Base-by-base conservation (phyloP, 2,888 invertebrate genomes). In the Stictocephala bisonia region DNA sequence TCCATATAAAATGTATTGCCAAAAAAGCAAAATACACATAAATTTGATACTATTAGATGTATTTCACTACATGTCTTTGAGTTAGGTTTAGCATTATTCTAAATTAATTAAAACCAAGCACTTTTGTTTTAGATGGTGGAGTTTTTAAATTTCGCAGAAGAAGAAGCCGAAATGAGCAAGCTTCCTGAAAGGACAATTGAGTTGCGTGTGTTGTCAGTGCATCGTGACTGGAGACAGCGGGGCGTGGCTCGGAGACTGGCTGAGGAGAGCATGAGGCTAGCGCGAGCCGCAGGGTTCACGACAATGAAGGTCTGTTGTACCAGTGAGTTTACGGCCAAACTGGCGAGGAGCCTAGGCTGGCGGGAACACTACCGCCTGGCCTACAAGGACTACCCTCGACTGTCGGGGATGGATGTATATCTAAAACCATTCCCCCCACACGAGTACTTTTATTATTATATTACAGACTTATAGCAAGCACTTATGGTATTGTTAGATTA, bases 301-400 rank as follows among this genome's bases (percentile, higher is more conserved):
- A 27, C 58, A 13, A 44, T 71, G 44, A 71, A 53, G 26, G 15
- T 58, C 13, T 58, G 70, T 26, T 71, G 70, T 15, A 58, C 58
- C 20, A 71, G 58, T 53, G 70, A 71, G 31, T 71, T 41, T 26
- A 58, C 70, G 7, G 70, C 70, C 58, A 71, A 26, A 40, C 58
- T 71, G 27, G 70, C 22, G 11, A 24, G 48, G 22, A 26, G 35
- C 13, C 18, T 71, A 20, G 58, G 58, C 20, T 71, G 56, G 56
- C 24, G 31, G 44, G 56, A 71, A 41, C 40, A 58, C 13, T 71
- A 71, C 44, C 26, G 48, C 7, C 22, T 71, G 15, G 41, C 56
- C 18, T 71, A 71, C 58, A 18, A 11, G 7, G 70, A 71, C 44
- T 71, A 71, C 70, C 44, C 64, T n/a, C n/a, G n/a, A n/a, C n/a